phyloP scores from a whole-genome alignment of 2,113 vertebrate species.

The Mobula birostris region DNA sequence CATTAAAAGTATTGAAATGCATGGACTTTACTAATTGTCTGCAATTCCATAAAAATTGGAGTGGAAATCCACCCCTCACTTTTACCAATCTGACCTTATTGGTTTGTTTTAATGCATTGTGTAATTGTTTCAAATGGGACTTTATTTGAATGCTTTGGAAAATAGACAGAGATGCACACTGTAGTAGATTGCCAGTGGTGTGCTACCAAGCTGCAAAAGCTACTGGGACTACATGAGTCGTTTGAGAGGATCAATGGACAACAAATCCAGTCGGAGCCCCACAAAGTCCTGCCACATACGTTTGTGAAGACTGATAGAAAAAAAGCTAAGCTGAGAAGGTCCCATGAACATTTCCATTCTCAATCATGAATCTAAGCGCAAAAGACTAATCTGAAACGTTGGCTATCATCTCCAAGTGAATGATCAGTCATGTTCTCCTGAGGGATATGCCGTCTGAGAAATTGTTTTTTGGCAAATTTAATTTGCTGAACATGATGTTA shows the following conservation, averaged over 20 bases:
- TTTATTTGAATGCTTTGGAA: neutral
- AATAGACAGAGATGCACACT: neutral
- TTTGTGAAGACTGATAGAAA: too few relatives aligned
- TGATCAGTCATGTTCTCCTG: too few relatives aligned
- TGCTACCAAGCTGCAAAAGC: neutral
- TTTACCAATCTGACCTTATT: neutral
- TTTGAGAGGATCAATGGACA: neutral
- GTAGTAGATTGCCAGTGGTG: neutral
- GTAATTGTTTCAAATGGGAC: neutral
- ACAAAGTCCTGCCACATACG: too few relatives aligned
- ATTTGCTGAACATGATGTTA: too few relatives aligned
- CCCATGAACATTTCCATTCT: too few relatives aligned
- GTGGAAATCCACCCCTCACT: neutral
- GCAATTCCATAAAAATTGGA: neutral
- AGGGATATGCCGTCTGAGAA: too few relatives aligned
- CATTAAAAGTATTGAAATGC: conserved; percentile 29
- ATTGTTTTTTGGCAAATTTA: too few relatives aligned
- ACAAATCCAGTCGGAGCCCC: too few relatives aligned
- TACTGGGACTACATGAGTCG: neutral
- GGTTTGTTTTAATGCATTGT: neutral
- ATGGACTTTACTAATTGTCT: conserved; percentile 16
- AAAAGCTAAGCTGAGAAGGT: too few relatives aligned
- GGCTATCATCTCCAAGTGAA: too few relatives aligned
- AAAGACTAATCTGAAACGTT: too few relatives aligned
- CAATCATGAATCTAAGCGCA: too few relatives aligned